phyloP scores from a whole-genome alignment of 2,113 vertebrate genomes.

The Egretta garzetta region DNA sequence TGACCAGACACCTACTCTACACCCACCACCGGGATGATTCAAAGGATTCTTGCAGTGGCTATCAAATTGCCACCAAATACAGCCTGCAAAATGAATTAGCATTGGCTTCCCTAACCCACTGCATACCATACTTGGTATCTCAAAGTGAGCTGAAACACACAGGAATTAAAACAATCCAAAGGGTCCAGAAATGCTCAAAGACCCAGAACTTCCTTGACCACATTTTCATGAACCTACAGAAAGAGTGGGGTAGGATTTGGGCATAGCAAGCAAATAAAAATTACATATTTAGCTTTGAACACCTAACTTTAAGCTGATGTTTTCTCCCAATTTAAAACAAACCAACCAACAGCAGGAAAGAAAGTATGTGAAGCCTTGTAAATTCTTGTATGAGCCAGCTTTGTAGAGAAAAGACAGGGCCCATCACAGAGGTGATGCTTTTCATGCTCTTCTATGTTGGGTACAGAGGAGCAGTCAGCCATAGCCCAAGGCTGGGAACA shows the following conservation, averaged over 20 bases:
- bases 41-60: neutral
- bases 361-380: neutral
- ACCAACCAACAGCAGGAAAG: neutral
- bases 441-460: neutral
- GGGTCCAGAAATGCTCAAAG: neutral
- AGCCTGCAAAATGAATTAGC: neutral
- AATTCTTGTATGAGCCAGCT: neutral
- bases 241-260: neutral
- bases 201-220: neutral
- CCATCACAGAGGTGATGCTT: neutral
- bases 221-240: neutral
- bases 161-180: neutral
- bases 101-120: neutral
- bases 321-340: neutral
- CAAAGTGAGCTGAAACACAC: neutral
- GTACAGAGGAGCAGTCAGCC: neutral
- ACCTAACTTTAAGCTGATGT: neutral
- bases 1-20: neutral
- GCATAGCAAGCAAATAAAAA: neutral
- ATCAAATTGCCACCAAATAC: neutral
- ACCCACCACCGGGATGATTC: neutral
- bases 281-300: neutral
- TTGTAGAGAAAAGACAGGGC: neutral
- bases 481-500: neutral
- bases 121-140: neutral